A percentile compares a stretch with the other conserved stretches of the same genome.
Conservation (phyloP, 2,113 vertebrate species). For the Ancistrus triradiatus region DNA sequence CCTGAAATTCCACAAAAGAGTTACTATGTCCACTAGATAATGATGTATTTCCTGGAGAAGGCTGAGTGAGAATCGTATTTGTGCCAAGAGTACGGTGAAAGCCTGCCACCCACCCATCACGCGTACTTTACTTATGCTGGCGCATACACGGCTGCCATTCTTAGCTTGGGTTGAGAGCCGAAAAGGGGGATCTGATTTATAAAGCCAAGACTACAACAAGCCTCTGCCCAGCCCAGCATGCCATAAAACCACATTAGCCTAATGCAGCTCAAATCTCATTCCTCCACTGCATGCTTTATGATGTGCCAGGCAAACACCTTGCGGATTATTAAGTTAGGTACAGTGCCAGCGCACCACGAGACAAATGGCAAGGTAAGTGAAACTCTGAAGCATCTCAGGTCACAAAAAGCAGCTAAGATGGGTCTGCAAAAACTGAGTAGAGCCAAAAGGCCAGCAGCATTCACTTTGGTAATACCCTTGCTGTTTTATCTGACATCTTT, state of each 20-base stretch:
- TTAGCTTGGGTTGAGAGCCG: constrained; percentile 25
- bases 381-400: constrained; percentile 19
- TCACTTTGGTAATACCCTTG: not conserved
- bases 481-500: too few species aligned
- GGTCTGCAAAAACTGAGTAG: not conserved
- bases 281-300: constrained; percentile 41
- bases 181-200: constrained; percentile 34
- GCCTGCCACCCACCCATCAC: too few species aligned
- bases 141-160: constrained; percentile 33
- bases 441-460: not conserved
- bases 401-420: not conserved
- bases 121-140: not conserved
- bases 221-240: constrained; percentile 26
- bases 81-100: too few species aligned
- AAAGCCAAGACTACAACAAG: constrained; percentile 22
- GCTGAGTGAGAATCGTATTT: too few species aligned
- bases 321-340: constrained; percentile 42
- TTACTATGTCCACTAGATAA: too few species aligned
- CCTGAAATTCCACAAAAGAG: constrained; percentile 40
- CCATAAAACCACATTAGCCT: constrained; percentile 41
- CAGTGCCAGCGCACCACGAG: constrained; percentile 26
- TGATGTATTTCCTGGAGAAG: too few species aligned
- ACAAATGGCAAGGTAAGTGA: constrained; percentile 28
- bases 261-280: constrained; percentile 50
- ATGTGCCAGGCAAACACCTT: constrained; percentile 44